Conservation (phyloP, 1,140 invertebrate genomes). For the Panagrolaimus sp. region DNA sequence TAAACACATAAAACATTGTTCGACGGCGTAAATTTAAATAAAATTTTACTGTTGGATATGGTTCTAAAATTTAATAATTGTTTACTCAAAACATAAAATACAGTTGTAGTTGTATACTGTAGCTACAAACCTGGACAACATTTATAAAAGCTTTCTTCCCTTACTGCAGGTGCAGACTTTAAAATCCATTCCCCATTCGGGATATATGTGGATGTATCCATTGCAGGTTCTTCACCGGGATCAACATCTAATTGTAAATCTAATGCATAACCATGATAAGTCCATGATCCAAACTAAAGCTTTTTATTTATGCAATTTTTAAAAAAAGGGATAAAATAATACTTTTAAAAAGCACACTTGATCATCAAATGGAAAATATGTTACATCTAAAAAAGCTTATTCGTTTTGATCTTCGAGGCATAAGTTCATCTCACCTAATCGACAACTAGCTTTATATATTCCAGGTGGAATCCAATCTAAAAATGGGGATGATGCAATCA, state of each 20-base stretch:
- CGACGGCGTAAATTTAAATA: conserved; percentile 88
- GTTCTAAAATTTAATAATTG: conserved; percentile 58
- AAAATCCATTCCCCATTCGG: conserved; percentile 86
- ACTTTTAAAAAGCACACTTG: conserved; percentile 63
- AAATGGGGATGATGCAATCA: too few species aligned
- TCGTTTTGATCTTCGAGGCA: too few species aligned
- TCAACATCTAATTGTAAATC: conserved; percentile 67
- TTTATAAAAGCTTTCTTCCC: conserved; percentile 58
- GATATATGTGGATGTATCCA: conserved; percentile 88
- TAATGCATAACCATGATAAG: conserved; percentile 84
- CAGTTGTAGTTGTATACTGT: too few species aligned
- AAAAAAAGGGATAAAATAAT: conserved; percentile 70
- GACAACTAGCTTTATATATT: conserved; percentile 63
- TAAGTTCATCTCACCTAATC: not conserved
- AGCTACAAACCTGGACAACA: conserved; percentile 60
- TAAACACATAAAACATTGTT: conserved; percentile 98
- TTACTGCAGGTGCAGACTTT: conserved; percentile 50
- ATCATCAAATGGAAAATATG: conserved; percentile 98
- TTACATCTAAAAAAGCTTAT: conserved; percentile 76
- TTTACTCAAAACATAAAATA: too few species aligned
- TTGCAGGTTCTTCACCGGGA: conserved; percentile 56
- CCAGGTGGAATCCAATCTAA: conserved; percentile 87
- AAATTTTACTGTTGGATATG: conserved; percentile 93
- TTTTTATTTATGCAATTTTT: conserved; percentile 51
- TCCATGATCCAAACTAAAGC: conserved; percentile 88